Percentiles rank a stretch among this genome's conserved stretches.
These are phyloP conservation scores for Stenotaenia linearis DNA, from an alignment of 2,888 invertebrate genomes.

Conservation along the genomic window DNA sequence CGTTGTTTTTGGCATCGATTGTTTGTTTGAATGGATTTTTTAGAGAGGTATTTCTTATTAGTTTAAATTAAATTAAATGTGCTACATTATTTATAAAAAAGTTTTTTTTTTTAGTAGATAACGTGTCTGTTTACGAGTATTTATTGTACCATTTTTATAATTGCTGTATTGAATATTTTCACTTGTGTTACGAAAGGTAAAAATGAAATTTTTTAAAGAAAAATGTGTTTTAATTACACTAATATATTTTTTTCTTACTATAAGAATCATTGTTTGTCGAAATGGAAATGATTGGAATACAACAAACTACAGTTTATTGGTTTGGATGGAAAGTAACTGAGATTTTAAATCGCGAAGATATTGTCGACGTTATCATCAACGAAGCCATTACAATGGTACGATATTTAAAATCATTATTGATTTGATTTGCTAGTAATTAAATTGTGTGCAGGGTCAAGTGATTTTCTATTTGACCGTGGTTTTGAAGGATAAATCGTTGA, in stretches of 20 bases:
- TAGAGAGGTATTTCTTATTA: neutral
- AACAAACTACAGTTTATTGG: constrained; percentile 39
- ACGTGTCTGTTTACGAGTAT: neutral
- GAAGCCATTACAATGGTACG: constrained; percentile 41
- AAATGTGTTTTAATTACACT: too few species aligned
- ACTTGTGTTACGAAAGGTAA: constrained; percentile 34
- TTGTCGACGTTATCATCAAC: constrained; percentile 40
- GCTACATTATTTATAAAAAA: neutral
- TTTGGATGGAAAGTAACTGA: constrained; percentile 38
- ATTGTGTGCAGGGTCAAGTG: constrained; percentile 39
- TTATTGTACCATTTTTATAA: neutral
- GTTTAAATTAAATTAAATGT: neutral
- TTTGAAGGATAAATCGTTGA: constrained; percentile 29
- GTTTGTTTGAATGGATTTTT: neutral
- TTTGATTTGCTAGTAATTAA: neutral
- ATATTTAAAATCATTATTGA: neutral
- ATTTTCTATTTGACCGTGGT: constrained; percentile 40
- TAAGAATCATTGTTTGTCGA: constrained; percentile 39
- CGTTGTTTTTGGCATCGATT: neutral
- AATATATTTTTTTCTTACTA: neutral
- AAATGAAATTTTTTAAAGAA: constrained; percentile 37
- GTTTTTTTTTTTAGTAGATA: neutral
- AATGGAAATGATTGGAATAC: constrained; percentile 39
- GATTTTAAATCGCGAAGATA: constrained; percentile 38
- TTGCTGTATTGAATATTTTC: neutral